Evolutionary conservation across 2,797 vertebrate genomes (phyloP), one percentile per base, ranked within the genome.

Genomic region (Onychomys torridus): DNA sequence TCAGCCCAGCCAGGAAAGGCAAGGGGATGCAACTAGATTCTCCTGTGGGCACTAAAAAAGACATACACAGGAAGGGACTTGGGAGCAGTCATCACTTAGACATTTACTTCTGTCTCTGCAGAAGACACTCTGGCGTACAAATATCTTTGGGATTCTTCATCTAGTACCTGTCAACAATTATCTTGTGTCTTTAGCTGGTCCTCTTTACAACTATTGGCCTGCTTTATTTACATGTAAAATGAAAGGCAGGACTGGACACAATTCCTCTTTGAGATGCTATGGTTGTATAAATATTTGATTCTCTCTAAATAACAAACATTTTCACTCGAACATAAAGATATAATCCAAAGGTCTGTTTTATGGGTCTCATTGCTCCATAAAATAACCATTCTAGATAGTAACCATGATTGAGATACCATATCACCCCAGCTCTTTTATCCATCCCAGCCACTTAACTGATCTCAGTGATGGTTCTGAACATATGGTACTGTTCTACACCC

Each of bases 1-100:
- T 61, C 0, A 9, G 2, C 8, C 1, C 1, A 12, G 25, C 3
- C 1, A 3, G 8, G 29, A 2, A 40, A 95, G 52, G 43, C 0
- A 67, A 34, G 32, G 19, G 32, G 29, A 46, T 34, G 12, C 17
- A 13, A 29, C 5, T 7, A 65, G 29, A 67, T 67, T 67, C 61
- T 34, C 61, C 49, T 1, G 3, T 49, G n/a, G 29, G 5, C 49
- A 14, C 21, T 32, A 19, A n/a, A 37, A 4, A 52, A 10, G 0
- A 46, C 46, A 10, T 13, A 40, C 32, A 63, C 14, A 73, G 16
- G 23, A 21, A 29, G 43, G 21, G 10, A 65, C 40, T 65, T 59
- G 6, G 27, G 34, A 19, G 17, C 17, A 59, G 21, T 37, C 2
- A 25, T 3, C 46, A 6, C 55, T 43, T 78, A 49, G 16, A 10